Base-by-base conservation (phyloP, 2,797 vertebrate genomes). In the Rhinella marina region DNA sequence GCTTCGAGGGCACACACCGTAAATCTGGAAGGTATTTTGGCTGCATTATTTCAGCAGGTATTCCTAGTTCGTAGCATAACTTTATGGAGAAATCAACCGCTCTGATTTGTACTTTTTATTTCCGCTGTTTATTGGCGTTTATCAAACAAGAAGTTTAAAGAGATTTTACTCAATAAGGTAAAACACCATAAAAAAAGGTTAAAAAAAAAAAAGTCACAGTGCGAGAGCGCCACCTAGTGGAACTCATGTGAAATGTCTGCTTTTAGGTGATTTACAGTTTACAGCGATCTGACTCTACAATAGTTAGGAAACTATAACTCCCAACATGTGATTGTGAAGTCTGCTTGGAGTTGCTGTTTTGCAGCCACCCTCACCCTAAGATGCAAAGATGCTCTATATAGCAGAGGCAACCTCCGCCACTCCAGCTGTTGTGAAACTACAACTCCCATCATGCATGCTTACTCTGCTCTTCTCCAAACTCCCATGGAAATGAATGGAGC, bases 161-260 rank as follows among this genome's bases (percentile, higher is more conserved):
- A 66, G 29, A 62, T 23, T 41, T 62, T 41, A 50, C 29, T 41
- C n/a, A n/a, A 59, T 41, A 81, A 48, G 19, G 21, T 4, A 66
- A 48, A 32, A 21, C 1, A 10, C 16, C 7, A n/a, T n/a, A 41
- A 81, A 50, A 9, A 52, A 81, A 16, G 1, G 11, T 27, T 0
- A 8, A 50, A 27, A 48, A 56, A 0, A 8, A 50, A 27, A 48
- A 56, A 0, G 48, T 9, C 16, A 52, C 48, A 25, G 48, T 54
- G 62, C 62, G 29, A 27, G 48, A 52, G 32, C 54, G 81, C 81
- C 61, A 52, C 48, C 81, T 82, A 82, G 81, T 68, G 81, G 62
- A 11, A 21, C 2, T 11, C 16, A 17, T 27, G 10, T 8, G 10
- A 19, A 66, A n/a, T 82, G 41, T 19, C 5, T 14, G 2, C 27